Evolutionary conservation across 2,113 vertebrate species (phyloP).

Genomic region (Cervus canadensis): DNA sequence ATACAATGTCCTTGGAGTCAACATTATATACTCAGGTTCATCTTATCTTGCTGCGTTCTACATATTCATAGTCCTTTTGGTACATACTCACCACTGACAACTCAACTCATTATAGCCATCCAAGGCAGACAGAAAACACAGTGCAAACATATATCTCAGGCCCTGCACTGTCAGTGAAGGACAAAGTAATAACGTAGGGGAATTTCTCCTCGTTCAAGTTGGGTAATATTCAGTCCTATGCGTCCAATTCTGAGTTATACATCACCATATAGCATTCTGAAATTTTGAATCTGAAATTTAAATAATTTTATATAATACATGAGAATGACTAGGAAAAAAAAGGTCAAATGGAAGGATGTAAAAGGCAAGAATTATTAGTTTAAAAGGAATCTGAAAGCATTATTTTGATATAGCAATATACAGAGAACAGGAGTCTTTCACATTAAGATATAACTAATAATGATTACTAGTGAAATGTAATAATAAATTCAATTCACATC

Average conservation of each 20-base stretch:
- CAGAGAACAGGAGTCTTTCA: not conserved
- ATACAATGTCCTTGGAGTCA: conserved; percentile 58
- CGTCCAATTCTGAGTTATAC: not conserved
- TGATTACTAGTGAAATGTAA: not conserved
- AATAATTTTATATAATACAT: not conserved
- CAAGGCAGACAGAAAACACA: conserved; percentile 45
- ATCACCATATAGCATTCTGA: not conserved
- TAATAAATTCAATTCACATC: not conserved
- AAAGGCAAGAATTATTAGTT: not conserved
- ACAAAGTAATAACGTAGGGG: conserved; percentile 35
- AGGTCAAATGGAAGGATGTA: not conserved
- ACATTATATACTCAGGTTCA: conserved; percentile 52
- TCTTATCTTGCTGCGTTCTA: conserved; percentile 53
- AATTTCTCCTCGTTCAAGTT: conserved; percentile 32
- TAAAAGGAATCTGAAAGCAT: not conserved
- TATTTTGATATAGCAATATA: not conserved
- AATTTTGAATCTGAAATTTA: not conserved
- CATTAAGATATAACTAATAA: not conserved
- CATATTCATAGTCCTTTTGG: conserved; percentile 62
- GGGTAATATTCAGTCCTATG: not conserved
- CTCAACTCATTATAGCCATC: conserved; percentile 41
- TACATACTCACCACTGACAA: conserved; percentile 42
- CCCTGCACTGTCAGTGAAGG: conserved; percentile 42
- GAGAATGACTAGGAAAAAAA: not conserved
- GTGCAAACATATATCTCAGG: conserved; percentile 34